Base-by-base conservation (phyloP, 2,113 vertebrate species). In the Cyphomyrus plagiostoma region DNA sequence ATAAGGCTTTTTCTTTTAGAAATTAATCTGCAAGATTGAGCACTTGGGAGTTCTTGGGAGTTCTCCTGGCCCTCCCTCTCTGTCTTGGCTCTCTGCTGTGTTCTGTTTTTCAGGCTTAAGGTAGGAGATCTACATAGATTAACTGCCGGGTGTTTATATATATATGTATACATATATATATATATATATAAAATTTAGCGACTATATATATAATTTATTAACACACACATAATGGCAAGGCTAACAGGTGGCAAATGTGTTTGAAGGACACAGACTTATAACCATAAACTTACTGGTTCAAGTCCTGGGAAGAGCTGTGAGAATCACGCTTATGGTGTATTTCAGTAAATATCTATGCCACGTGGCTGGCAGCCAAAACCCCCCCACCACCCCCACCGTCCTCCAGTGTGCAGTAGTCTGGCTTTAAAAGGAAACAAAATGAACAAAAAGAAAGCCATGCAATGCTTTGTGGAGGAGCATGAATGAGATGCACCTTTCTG, bases 341-440 rank as follows among this genome's bases (percentile, higher is more conserved):
- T 70, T 80, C 74, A 39, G 74, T 42, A 80, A 80, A 80, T 80
- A 80, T 80, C 74, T 80, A 80, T 80, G 74, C 74, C 74, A 80
- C 35, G 13, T 39, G 74, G 74, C 74, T 19, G 74, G 74, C 74
- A 42, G 35, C 35, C 74, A 77, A 77, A 77, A 9, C 4, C 30
- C 70, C 30, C 1, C 30, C 23, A 30, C 1, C 30, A 30, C 58
- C 10, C 7, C n/a, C 11, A 10, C 70, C 15, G 5, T 48, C 21
- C 83, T 50, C 23, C 83, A 77, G 15, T 45, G 45, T 11, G 21
- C 80, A 62, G 9, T 66, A 8, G 11, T 83, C 53, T 46, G 53
- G 8, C 89, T 89, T 48, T 50, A 58, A 89, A 89, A 89, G 46
- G 42, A 35, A 62, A 88, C 49, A 46, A 39, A 35, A 48, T 89